phyloP scores from a whole-genome alignment of 2,113 vertebrate genomes.

The Gallinago jamesoni region DNA sequence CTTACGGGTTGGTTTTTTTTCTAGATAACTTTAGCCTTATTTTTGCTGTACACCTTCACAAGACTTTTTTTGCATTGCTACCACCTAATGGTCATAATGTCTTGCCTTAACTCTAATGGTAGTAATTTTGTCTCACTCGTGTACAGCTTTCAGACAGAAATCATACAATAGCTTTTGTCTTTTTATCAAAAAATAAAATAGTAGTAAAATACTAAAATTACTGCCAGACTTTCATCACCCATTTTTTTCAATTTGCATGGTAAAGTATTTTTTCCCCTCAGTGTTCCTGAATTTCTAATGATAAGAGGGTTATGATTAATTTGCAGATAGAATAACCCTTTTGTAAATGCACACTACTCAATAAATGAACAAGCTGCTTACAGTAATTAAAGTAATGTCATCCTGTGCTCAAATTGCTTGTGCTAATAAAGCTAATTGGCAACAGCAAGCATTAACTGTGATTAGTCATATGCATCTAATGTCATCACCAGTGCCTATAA shows the following conservation, averaged over 20 bases:
- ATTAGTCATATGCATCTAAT: slow-evolving; percentile 74
- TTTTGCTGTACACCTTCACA: neutral
- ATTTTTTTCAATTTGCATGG: neutral
- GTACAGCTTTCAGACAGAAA: slow-evolving; percentile 45
- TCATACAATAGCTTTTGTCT: slow-evolving; percentile 50
- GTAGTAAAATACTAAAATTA: slow-evolving; percentile 56
- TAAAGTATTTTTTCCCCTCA: neutral
- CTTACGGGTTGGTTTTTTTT: neutral
- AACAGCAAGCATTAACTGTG: slow-evolving; percentile 57
- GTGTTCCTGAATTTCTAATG: slow-evolving; percentile 30
- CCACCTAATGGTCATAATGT: slow-evolving; percentile 52
- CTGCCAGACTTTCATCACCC: slow-evolving; percentile 24
- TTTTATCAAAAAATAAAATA: slow-evolving; percentile 47
- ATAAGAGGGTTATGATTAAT: slow-evolving; percentile 60
- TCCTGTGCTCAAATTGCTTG: slow-evolving; percentile 63
- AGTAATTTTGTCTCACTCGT: slow-evolving; percentile 62
- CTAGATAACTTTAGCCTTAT: neutral
- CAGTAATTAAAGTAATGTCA: slow-evolving; percentile 69
- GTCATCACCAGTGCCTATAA: slow-evolving; percentile 60
- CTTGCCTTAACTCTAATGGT: slow-evolving; percentile 44
- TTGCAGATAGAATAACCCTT: slow-evolving; percentile 46
- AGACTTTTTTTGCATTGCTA: neutral
- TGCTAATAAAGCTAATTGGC: slow-evolving; percentile 76
- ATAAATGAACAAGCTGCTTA: slow-evolving; percentile 66
- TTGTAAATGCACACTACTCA: slow-evolving; percentile 33